Evolutionary conservation across 2,797 vertebrate species (phyloP).

Genomic region (Poecile montanus): DNA sequence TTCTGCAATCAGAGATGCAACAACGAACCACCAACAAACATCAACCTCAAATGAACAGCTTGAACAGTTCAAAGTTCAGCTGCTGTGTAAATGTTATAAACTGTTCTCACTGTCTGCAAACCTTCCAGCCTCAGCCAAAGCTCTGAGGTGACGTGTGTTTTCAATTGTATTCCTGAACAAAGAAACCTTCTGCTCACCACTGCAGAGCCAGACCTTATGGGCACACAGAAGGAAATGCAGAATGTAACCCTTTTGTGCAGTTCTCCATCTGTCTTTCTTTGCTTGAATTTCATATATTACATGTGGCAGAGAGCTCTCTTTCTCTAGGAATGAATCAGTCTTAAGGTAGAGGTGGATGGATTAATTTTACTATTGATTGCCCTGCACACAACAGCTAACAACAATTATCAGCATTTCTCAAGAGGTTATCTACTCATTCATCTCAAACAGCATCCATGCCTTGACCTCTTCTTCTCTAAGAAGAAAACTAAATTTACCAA

Average conservation of each 20-base stretch:
- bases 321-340: not conserved
- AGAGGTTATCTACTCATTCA: not conserved
- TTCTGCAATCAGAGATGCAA: not conserved
- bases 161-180: not conserved
- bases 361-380: not conserved
- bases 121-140: not conserved
- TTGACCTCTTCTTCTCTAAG: not conserved
- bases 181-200: not conserved
- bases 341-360: not conserved
- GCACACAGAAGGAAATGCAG: not conserved
- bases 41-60: not conserved
- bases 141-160: not conserved
- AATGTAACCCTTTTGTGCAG: not conserved
- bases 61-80: conserved; percentile 52
- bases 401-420: not conserved
- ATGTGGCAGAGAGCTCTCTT: not conserved
- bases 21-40: not conserved
- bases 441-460: not conserved
- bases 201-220: not conserved
- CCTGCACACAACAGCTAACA: not conserved
- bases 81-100: conserved; percentile 28
- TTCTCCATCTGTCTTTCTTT: not conserved
- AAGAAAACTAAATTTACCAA: conserved; percentile 10
- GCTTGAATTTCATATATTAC: not conserved
- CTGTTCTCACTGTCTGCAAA: not conserved